phyloP scores from a whole-genome alignment of 2,113 vertebrate genomes.

The Salvelinus namaycush region DNA sequence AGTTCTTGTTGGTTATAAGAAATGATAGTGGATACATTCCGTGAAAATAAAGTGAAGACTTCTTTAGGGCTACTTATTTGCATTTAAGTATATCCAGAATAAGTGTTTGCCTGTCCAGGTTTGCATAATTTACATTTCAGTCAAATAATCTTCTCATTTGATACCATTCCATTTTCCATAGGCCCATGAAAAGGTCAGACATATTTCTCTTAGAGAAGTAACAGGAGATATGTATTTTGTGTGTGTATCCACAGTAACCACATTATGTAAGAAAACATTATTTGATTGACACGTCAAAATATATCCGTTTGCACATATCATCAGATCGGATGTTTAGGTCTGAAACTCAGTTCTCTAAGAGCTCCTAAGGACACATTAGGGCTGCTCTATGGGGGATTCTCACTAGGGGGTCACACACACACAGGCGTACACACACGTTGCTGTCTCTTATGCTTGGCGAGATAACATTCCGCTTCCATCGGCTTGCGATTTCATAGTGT shows the following conservation, averaged over 20 bases:
- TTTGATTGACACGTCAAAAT: constrained; percentile 19
- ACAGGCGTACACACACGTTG: neutral
- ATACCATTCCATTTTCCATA: no score
- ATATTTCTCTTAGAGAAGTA: no score
- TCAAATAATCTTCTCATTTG: neutral
- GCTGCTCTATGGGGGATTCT: constrained; percentile 40
- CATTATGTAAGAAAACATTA: constrained; percentile 1
- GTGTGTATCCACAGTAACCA: neutral
- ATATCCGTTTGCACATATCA: constrained; percentile 13
- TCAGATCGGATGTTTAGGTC: constrained; percentile 19
- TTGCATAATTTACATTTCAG: neutral
- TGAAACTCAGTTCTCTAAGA: constrained; percentile 44
- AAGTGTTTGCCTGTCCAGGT: neutral
- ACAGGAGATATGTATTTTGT: no score
- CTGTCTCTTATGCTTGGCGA: neutral
- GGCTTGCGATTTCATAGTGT: neutral
- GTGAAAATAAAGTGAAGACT: neutral
- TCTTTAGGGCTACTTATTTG: neutral
- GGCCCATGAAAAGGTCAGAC: no score
- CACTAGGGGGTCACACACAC: constrained; percentile 26
- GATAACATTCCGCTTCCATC: neutral
- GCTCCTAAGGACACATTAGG: constrained; percentile 43
- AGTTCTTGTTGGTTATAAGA: no score
- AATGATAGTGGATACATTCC: no score
- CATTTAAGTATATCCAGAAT: neutral